Percentiles rank a stretch among this genome's conserved stretches.
Evolutionary conservation across 2,113 vertebrate species (phyloP).

Genomic region (Anolis sagrei): DNA sequence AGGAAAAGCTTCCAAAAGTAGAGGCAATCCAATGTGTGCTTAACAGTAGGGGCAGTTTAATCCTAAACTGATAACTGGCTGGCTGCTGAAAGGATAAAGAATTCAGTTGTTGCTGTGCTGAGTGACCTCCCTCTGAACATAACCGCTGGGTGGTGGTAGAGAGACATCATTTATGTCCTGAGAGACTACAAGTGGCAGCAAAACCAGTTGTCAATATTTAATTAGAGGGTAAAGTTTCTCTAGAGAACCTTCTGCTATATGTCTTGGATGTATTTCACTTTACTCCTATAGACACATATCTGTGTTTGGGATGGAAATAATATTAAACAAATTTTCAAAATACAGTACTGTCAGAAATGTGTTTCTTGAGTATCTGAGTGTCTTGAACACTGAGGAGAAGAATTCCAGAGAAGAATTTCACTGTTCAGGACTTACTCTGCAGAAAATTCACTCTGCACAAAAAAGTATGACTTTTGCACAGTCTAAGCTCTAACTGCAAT

Average conservation of each 20-base stretch:
- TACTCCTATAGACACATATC: not conserved
- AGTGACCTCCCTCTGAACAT: not conserved
- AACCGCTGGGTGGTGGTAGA: constrained; percentile 29
- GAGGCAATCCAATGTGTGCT: constrained; percentile 12
- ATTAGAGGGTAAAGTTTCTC: constrained; percentile 22
- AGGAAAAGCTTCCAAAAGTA: not conserved
- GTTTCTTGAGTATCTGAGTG: no score
- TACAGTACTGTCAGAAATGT: no score
- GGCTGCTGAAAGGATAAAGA: constrained; percentile 5
- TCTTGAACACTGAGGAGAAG: no score
- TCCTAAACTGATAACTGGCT: constrained; percentile 1
- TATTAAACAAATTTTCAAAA: no score
- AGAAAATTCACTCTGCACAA: no score
- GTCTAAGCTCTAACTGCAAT: no score
- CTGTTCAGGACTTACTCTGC: no score
- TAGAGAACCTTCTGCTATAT: not conserved
- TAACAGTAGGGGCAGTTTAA: constrained; percentile 16
- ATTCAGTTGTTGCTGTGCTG: not conserved
- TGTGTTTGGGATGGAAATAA: constrained; percentile 6
- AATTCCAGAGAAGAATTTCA: no score
- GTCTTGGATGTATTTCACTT: constrained; percentile 10
- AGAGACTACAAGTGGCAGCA: not conserved
- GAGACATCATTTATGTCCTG: not conserved
- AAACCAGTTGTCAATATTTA: not conserved
- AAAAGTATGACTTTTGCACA: no score